Base-by-base conservation (phyloP, 1,140 invertebrate species). In the Drosophila kikkawai region DNA sequence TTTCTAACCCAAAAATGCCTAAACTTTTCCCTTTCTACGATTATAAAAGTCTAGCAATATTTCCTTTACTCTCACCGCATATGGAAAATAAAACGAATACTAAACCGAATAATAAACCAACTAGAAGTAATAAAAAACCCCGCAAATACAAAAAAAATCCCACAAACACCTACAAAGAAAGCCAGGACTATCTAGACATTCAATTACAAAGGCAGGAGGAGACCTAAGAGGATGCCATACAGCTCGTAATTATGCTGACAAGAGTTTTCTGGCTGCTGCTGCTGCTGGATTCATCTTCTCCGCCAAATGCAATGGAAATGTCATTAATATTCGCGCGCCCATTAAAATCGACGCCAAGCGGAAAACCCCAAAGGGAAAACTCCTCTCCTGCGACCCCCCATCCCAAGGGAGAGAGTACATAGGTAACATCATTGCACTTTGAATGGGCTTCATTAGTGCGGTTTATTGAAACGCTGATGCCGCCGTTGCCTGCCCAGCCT, bases 251-350 rank as follows among this genome's bases (percentile, higher is more conserved):
- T 91, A 91, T 88, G 88, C 83, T 91, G 88, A 91, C 87, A 91
- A 91, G 80, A 73, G 64, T 45, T 60, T 64, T 76, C 42, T 55
- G 45, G 11, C 42, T 9, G 47, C 51, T 26, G 26, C 26, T 26
- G 26, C 26, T 29, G 26, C 26, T 29, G 22, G 60, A 56, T 48
- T 47, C 60, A 61, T 67, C 47, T 55, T 32, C 64, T 29, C 22
- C 60, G 70, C 58, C 66, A 76, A 77, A 83, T 83, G 83, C 80
- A 88, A 88, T 90, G 69, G 85, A 88, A 88, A 84, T 91, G 83
- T 91, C 88, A 87, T 91, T 91, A 91, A 91, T 87, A 91, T 87
- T 80, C 70, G 85, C 70, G 85, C 83, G 85, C 81, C 85, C 85
- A 88, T 88, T 88, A 88, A 88, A 88, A 90, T 85, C 75, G 82